phyloP scores from a whole-genome alignment of 2,113 vertebrate genomes.

The Nesoenas mayeri region DNA sequence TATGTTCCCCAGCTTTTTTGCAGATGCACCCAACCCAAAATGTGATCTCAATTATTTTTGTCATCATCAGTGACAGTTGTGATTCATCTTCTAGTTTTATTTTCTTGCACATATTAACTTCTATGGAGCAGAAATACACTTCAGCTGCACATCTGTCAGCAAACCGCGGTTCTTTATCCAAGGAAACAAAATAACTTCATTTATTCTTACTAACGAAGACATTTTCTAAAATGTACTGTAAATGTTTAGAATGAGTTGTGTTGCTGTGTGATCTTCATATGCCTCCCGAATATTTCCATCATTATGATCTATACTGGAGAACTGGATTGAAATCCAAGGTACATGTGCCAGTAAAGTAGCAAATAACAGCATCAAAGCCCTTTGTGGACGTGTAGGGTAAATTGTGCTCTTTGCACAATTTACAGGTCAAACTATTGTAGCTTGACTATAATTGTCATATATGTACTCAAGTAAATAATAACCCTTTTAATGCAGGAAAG shows the following conservation, averaged over 20 bases:
- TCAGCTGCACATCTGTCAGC: slow-evolving; percentile 40
- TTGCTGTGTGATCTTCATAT: not conserved
- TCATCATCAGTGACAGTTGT: not conserved
- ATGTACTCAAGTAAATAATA: not conserved
- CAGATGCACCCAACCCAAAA: slow-evolving; percentile 19
- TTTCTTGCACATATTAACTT: not conserved
- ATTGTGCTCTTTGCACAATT: not conserved
- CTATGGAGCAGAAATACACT: not conserved
- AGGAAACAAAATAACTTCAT: not conserved
- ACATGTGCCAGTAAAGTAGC: not conserved
- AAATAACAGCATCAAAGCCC: not conserved
- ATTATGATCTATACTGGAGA: not conserved
- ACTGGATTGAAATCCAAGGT: not conserved
- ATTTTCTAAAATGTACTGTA: not conserved
- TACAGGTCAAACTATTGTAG: not conserved
- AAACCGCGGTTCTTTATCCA: not conserved
- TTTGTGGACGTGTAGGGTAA: not conserved
- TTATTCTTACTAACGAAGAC: not conserved
- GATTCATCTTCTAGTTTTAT: slow-evolving; percentile 8
- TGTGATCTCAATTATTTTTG: not conserved
- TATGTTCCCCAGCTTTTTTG: not conserved
- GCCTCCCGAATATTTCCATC: not conserved
- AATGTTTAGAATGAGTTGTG: not conserved
- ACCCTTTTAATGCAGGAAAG: not conserved
- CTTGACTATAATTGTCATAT: not conserved